Evolutionary conservation across 2,888 invertebrate genomes (phyloP).

Genomic region (Heteropelma amictum): DNA sequence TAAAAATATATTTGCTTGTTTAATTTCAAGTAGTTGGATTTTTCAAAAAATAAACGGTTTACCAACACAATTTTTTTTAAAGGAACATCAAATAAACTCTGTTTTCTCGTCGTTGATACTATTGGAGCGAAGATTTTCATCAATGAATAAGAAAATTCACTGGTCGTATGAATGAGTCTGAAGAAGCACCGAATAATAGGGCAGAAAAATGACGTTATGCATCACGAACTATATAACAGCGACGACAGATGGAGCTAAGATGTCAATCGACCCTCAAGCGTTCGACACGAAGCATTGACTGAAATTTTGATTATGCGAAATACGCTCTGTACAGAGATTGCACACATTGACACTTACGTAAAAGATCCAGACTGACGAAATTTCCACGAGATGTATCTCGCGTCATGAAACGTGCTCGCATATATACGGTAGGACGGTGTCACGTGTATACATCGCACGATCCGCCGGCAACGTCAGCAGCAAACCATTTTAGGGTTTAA

Average conservation of each 20-base stretch:
- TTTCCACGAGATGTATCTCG: background rate
- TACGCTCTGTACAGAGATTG: background rate
- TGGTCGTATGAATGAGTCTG: no score
- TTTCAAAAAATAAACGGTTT: no score
- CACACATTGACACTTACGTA: background rate
- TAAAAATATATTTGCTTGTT: no score
- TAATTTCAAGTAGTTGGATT: no score
- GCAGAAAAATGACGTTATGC: no score
- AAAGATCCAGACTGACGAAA: background rate
- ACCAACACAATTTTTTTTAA: no score
- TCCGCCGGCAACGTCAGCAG: background rate
- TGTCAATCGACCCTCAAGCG: background rate
- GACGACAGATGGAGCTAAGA: background rate
- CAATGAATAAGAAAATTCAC: no score
- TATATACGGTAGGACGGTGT: background rate
- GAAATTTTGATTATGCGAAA: no score
- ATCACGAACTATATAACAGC: background rate
- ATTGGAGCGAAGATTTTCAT: no score
- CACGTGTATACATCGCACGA: background rate
- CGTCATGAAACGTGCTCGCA: conserved; percentile 11
- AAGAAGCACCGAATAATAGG: no score
- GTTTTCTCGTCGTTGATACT: no score
- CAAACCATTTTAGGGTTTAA: background rate
- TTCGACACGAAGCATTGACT: background rate
- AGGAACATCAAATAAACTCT: no score